phyloP scores from a whole-genome alignment of 2,888 invertebrate species.

The Meandrusa payeni region DNA sequence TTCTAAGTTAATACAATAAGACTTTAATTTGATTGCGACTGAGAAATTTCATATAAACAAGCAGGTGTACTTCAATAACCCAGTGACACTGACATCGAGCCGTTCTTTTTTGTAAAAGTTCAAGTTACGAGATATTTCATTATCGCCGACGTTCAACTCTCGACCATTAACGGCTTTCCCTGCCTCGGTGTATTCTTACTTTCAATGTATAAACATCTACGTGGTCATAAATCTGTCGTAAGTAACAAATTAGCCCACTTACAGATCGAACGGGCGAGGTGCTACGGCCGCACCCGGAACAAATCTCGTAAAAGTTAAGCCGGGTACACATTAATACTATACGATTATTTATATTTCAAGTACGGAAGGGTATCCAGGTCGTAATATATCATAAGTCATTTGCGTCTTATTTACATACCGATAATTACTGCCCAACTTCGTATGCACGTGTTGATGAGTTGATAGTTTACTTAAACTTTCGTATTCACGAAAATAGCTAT shows the following conservation, averaged over 20 bases:
- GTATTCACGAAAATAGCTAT: no score
- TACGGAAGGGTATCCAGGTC: no score
- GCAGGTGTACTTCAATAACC: constrained; percentile 28
- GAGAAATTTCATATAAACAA: constrained; percentile 4
- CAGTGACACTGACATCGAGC: constrained; percentile 31
- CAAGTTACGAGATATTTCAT: constrained; percentile 39
- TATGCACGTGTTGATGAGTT: no score
- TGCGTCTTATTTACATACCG: no score
- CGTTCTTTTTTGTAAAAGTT: constrained; percentile 31
- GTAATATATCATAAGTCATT: no score
- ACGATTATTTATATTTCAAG: no score
- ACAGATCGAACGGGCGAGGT: constrained; percentile 32
- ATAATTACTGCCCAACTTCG: no score
- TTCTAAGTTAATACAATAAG: neutral
- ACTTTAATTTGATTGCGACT: neutral
- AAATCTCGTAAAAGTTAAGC: constrained; percentile 39
- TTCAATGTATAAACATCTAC: constrained; percentile 38
- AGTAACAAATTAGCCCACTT: constrained; percentile 52
- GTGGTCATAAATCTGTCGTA: constrained; percentile 61
- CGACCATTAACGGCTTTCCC: constrained; percentile 55
- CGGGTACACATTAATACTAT: no score
- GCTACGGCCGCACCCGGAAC: constrained; percentile 36
- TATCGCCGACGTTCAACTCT: constrained; percentile 37
- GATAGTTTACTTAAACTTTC: no score
- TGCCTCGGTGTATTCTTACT: constrained; percentile 33